Conservation (phyloP, 2,888 invertebrate species). For the Hoplodrina blanda region DNA sequence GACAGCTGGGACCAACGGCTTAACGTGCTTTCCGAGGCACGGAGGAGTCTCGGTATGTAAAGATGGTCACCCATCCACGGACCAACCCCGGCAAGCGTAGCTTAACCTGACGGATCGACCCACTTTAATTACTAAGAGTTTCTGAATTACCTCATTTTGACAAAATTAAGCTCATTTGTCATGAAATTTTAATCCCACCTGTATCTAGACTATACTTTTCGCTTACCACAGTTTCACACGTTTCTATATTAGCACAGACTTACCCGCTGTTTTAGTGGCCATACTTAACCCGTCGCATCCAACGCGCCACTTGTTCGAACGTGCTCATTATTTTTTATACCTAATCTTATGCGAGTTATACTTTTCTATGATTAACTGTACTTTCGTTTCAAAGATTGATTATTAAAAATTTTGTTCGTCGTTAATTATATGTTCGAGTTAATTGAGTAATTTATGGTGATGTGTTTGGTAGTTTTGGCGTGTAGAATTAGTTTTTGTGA, state of each 20-base stretch:
- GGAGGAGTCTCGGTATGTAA: no score
- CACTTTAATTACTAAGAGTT: no score
- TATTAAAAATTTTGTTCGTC: constrained; percentile 83
- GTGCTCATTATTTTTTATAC: constrained; percentile 86
- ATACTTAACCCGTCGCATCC: constrained; percentile 66
- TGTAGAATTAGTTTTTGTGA: constrained; percentile 19
- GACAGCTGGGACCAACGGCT: no score
- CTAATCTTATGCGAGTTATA: constrained; percentile 72
- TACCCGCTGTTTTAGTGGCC: constrained; percentile 70
- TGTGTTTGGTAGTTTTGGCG: constrained; percentile 45
- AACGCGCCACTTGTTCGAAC: constrained; percentile 82
- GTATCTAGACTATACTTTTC: no score
- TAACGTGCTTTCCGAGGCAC: no score
- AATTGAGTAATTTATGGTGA: constrained; percentile 84
- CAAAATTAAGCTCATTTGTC: no score
- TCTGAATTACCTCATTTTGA: no score
- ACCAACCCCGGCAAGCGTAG: no score
- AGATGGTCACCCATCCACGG: no score
- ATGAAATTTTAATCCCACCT: no score
- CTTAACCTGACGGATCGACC: no score
- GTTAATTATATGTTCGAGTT: constrained; percentile 83
- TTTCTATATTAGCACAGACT: neutral
- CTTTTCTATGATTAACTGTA: constrained; percentile 84
- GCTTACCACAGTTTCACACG: no score
- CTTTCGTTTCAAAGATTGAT: constrained; percentile 87